Percentiles rank a stretch among this genome's conserved stretches.
Conservation (phyloP, 2,797 vertebrate genomes). For the Megaceryle alcyon region DNA sequence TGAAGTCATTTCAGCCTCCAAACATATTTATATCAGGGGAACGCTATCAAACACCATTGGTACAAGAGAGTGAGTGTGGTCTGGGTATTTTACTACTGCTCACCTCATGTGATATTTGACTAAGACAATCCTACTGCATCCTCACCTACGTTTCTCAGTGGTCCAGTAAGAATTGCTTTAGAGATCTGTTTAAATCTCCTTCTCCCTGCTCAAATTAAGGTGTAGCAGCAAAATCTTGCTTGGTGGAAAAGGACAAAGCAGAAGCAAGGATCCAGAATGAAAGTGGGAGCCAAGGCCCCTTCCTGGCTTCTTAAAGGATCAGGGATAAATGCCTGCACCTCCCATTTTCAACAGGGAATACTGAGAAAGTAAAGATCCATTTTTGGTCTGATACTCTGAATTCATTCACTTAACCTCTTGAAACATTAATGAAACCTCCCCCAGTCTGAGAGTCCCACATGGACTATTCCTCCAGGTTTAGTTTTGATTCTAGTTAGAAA, state of each 20-base stretch:
- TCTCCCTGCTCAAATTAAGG: background rate
- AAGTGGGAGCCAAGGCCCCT: background rate
- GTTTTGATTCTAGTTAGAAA: background rate
- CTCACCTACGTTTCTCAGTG: background rate
- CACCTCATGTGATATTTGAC: background rate
- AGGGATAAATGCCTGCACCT: background rate
- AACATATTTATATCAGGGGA: background rate
- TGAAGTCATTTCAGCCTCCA: background rate
- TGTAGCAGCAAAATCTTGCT: background rate
- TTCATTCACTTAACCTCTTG: background rate
- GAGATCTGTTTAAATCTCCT: background rate
- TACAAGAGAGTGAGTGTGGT: background rate
- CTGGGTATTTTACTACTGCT: background rate
- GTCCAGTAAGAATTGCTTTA: background rate
- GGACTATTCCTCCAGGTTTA: background rate
- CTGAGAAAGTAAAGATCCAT: background rate
- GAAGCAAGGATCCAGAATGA: background rate
- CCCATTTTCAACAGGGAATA: background rate
- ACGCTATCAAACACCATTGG: background rate
- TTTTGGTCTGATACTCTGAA: background rate
- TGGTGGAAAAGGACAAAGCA: background rate
- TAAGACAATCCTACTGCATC: background rate
- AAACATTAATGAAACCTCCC: background rate
- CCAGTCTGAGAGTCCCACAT: background rate
- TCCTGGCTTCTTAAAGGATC: background rate